Evolutionary conservation across 1,140 invertebrate genomes (phyloP).

Genomic region (Nixonia krombeini): DNA sequence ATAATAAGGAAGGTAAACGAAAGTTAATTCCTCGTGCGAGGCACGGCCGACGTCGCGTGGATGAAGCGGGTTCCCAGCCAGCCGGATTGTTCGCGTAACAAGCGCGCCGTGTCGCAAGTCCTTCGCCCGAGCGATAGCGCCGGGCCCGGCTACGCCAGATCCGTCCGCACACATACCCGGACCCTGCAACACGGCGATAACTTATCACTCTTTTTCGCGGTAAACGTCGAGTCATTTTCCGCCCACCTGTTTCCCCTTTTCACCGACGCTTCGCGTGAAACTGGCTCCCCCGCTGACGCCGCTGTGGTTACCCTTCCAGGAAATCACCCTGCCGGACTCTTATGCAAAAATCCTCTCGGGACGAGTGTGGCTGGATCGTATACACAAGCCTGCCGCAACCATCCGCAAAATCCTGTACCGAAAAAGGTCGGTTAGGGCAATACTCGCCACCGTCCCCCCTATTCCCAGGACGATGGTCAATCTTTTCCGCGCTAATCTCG

Average conservation of each 20-base stretch:
- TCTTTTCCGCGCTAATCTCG: too few relatives aligned
- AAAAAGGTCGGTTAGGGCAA: too few relatives aligned
- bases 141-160: not conserved
- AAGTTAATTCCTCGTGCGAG: constrained; percentile 48
- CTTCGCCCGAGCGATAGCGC: not conserved
- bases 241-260: constrained; percentile 9
- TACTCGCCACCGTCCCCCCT: too few relatives aligned
- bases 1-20: constrained; percentile 61
- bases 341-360: too few relatives aligned
- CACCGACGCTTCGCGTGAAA: not conserved
- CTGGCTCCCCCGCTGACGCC: too few relatives aligned
- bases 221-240: constrained; percentile 32
- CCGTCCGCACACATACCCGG: not conserved
- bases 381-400: too few relatives aligned
- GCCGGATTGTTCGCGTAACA: constrained; percentile 22
- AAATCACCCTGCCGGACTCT: too few relatives aligned
- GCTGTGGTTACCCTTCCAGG: too few relatives aligned
- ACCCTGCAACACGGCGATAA: constrained; percentile 10
- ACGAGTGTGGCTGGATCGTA: too few relatives aligned
- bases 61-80: constrained; percentile 31
- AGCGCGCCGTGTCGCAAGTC: constrained; percentile 8
- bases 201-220: constrained; percentile 11
- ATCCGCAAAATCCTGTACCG: too few relatives aligned
- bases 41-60: constrained; percentile 14
- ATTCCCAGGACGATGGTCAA: too few relatives aligned